A percentile compares a stretch with the other conserved stretches of the same genome.
Conservation (phyloP, 2,113 vertebrate species). For the Nipponia nippon region DNA sequence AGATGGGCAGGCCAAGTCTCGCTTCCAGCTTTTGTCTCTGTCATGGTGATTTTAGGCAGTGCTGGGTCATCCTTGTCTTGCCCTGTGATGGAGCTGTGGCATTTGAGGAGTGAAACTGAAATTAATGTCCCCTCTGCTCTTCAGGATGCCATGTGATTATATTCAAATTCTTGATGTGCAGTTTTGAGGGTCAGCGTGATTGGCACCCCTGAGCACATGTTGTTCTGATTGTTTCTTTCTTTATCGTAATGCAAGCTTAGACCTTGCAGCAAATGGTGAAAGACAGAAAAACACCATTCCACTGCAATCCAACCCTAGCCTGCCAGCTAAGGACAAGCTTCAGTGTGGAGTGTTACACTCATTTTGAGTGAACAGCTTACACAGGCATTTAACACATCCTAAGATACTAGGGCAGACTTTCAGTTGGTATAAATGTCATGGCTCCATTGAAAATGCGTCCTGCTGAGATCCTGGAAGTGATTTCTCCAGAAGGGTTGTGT, state of each 20-base stretch:
- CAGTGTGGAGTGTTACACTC: fast-evolving
- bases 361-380: neutral
- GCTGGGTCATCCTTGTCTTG: neutral
- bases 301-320: neutral
- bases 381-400: neutral
- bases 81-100: neutral
- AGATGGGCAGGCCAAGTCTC: neutral
- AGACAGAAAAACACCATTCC: neutral
- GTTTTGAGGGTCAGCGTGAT: neutral
- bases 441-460: neutral
- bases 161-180: neutral
- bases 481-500: neutral
- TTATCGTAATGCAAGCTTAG: neutral
- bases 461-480: neutral
- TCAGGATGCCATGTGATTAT: neutral
- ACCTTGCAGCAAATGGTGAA: neutral
- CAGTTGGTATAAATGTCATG: neutral
- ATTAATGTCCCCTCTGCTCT: neutral
- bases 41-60: neutral
- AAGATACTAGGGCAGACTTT: neutral
- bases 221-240: neutral
- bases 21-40: neutral
- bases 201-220: neutral
- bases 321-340: neutral
- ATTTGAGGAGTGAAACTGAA: neutral